A percentile compares a stretch with the other conserved stretches of the same genome.
These are phyloP conservation scores for Notarius lentiginosus DNA, from an alignment of 2,113 vertebrate genomes.

Conservation along the genomic window DNA sequence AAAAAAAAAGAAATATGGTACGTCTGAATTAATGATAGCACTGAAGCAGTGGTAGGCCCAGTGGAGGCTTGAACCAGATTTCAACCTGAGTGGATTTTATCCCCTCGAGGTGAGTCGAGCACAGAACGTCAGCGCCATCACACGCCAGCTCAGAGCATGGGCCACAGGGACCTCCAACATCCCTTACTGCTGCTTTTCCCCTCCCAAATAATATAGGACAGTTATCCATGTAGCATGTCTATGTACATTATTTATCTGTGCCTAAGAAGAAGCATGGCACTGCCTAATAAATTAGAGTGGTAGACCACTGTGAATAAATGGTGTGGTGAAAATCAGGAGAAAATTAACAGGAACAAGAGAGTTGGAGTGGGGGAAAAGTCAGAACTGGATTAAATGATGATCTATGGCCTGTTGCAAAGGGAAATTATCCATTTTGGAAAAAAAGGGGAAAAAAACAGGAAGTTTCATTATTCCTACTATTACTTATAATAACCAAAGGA, in stretches of 20 bases:
- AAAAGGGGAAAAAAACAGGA: not conserved
- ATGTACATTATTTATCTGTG: constrained; percentile 34
- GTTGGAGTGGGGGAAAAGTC: constrained; percentile 32
- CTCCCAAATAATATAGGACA: constrained; percentile 66
- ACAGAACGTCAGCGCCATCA: constrained; percentile 41
- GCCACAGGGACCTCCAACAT: constrained; percentile 64
- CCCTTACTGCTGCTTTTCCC: constrained; percentile 60
- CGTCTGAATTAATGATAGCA: constrained; percentile 72
- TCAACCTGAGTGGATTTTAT: constrained; percentile 64
- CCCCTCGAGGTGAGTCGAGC: constrained; percentile 67
- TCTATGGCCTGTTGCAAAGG: constrained; percentile 55
- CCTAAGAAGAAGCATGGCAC: constrained; percentile 54
- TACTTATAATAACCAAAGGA: constrained; percentile 59
- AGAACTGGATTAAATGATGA: constrained; percentile 58
- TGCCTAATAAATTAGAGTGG: constrained; percentile 72
- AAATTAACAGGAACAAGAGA: constrained; percentile 60
- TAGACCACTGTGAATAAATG: constrained; percentile 72
- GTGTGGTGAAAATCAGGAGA: constrained; percentile 72
- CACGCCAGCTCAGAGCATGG: constrained; percentile 62
- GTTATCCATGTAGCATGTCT: constrained; percentile 49
- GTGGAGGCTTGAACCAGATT: constrained; percentile 76
- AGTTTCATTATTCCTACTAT: constrained; percentile 60
- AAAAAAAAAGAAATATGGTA: constrained; percentile 47
- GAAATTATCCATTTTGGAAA: constrained; percentile 62
- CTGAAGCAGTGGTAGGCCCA: constrained; percentile 62